Evolutionary conservation across 1,140 invertebrate species (phyloP), one percentile per base, ranked within the genome.

Genomic region (Diplogasteroides magnus): DNA sequence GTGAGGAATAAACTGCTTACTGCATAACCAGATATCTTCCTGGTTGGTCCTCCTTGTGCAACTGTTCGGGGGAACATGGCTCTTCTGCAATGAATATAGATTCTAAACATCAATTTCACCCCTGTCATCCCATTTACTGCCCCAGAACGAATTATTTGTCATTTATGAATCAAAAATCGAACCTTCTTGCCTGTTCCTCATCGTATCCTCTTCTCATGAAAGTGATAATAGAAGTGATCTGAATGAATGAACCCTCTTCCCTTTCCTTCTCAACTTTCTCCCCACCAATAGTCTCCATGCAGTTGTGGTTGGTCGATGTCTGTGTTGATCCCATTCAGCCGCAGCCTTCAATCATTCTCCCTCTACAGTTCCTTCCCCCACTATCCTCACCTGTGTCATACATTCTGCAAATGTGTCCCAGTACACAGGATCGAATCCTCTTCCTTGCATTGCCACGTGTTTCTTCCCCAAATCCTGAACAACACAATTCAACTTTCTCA

Each of bases 361-460:
- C 19, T 48, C 6, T 58, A 58, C 19, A 48, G 37, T 48, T 48
- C 6, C 6, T 48, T 70, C 68, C 66, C 68, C 69, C 37, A 70
- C 66, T 19, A 48, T 48, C 25, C 63, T 31, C 3, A 64, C 55
- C 29, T 74, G 67, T 1, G 72, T 75, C 74, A 75, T 75, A 26
- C 67, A 69, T 48, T 75, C 74, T 0, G 67, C 74, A 27, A 75
- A 75, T 0, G 72, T 75, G n/a, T 75, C 74, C 74, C 74, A 75
- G 59, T 65, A 75, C 27, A 63, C 58, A n/a, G 71, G 74, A 23
- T 66, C 61, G 25, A 75, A 74, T 25, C 74, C 74, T 28, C 72
- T 37, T 28, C 72, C 72, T 31, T 73, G 72, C 67, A 70, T 70
- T 27, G 60, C 60, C 14, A 73, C 72, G 48, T 73, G 72, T 2